These are phyloP conservation scores for Gallinago nigripennis DNA, from an alignment of 2,797 vertebrate genomes.

Conservation along the genomic window DNA sequence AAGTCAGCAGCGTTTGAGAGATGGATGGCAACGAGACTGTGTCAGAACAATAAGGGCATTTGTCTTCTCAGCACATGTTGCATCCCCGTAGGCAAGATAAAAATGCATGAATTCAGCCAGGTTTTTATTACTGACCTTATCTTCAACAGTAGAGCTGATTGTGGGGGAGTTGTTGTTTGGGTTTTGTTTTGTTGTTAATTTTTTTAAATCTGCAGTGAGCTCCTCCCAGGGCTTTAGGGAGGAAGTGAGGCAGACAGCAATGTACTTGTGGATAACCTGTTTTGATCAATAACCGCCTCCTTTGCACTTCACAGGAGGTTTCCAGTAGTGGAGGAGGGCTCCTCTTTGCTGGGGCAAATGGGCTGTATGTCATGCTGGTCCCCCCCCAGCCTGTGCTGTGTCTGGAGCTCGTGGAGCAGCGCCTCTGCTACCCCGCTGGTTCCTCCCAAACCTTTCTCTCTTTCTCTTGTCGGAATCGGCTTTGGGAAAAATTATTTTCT, in stretches of 20 bases:
- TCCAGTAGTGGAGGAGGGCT: background rate
- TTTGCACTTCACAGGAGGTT: background rate
- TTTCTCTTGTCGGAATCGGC: background rate
- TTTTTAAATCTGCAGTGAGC: background rate
- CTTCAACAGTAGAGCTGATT: conserved; percentile 8
- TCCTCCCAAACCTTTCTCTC: background rate
- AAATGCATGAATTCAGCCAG: conserved; percentile 40
- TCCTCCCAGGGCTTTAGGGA: background rate
- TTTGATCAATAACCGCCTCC: background rate
- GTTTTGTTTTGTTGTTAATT: background rate
- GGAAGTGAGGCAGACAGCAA: background rate
- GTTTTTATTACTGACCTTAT: conserved; percentile 66
- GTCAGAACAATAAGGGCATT: conserved; percentile 33
- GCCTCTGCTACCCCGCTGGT: background rate
- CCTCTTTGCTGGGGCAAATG: background rate
- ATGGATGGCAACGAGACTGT: background rate
- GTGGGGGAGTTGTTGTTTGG: background rate
- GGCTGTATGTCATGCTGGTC: background rate
- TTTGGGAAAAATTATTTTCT: background rate
- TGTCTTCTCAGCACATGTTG: conserved; percentile 56
- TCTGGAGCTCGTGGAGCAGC: background rate
- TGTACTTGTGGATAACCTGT: background rate
- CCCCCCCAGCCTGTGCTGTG: accelerated
- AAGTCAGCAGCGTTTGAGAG: conserved; percentile 45
- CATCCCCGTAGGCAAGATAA: conserved; percentile 50